These are phyloP conservation scores for Cheilosia soror DNA, from an alignment of 2,888 invertebrate species.

Conservation along the genomic window DNA sequence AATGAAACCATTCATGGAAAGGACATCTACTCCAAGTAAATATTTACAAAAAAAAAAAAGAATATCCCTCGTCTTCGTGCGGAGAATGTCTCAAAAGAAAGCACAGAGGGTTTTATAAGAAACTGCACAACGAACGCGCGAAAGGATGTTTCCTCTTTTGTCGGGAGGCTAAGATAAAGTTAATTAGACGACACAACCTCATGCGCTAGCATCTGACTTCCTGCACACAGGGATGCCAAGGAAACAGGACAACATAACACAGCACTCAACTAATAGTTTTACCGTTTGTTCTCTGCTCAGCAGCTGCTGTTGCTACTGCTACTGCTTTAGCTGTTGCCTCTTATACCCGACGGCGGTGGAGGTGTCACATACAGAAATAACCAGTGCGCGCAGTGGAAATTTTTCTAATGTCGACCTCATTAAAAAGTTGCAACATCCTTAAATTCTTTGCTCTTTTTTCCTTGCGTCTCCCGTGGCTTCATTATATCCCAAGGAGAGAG, in stretches of 20 bases:
- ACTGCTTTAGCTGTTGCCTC: not conserved
- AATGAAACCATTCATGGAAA: slow-evolving; percentile 47
- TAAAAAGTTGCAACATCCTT: slow-evolving; percentile 74
- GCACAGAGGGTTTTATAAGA: not conserved
- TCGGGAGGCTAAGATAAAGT: slow-evolving; percentile 74
- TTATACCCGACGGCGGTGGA: slow-evolving; percentile 1
- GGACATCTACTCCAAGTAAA: slow-evolving; percentile 62
- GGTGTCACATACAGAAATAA: slow-evolving; percentile 49
- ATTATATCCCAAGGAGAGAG: slow-evolving; percentile 39
- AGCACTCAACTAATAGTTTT: slow-evolving; percentile 66
- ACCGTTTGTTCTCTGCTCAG: slow-evolving; percentile 37
- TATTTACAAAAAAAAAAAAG: slow-evolving; percentile 36
- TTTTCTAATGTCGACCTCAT: slow-evolving; percentile 74
- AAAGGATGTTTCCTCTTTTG: slow-evolving; percentile 59
- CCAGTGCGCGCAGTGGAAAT: slow-evolving; percentile 42
- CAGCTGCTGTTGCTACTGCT: not conserved
- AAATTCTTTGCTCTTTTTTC: slow-evolving; percentile 52
- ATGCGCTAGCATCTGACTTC: slow-evolving; percentile 61
- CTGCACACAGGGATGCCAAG: slow-evolving; percentile 41
- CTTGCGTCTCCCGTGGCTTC: slow-evolving; percentile 49
- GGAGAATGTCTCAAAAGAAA: not conserved
- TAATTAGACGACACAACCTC: slow-evolving; percentile 78
- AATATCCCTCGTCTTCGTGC: not conserved
- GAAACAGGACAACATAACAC: slow-evolving; percentile 54
- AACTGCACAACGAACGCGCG: slow-evolving; percentile 37